phyloP scores from a whole-genome alignment of 2,888 invertebrate genomes.

The Monoplex corrugatus region DNA sequence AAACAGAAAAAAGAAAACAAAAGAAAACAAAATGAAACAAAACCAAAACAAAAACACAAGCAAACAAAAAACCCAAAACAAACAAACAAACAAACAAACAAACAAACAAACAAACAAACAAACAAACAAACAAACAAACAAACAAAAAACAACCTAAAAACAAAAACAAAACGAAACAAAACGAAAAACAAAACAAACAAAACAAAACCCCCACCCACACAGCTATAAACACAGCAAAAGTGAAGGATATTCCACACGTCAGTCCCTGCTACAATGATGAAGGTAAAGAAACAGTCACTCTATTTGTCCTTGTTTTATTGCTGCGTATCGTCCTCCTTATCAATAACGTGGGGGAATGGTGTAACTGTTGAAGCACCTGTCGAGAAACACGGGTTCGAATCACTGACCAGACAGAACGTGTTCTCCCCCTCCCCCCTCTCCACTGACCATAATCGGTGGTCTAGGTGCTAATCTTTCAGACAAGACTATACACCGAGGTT shows the following conservation, averaged over 20 bases:
- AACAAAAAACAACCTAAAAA: neutral
- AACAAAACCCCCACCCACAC: neutral
- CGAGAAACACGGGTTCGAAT: too few species aligned
- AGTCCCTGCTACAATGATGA: too few species aligned
- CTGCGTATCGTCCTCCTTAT: too few species aligned
- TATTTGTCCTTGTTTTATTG: neutral
- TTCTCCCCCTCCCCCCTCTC: too few species aligned
- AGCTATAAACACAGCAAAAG: neutral
- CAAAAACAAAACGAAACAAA: neutral
- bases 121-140: neutral
- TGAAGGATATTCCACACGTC: too few species aligned
- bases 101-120: neutral
- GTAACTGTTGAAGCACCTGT: too few species aligned
- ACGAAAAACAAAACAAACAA: neutral
- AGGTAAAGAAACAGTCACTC: neutral
- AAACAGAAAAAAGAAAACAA: neutral
- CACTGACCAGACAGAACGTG: too few species aligned
- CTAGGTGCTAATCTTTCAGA: too few species aligned
- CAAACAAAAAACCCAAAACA: neutral
- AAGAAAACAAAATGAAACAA: neutral
- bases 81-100: neutral
- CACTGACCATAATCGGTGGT: too few species aligned
- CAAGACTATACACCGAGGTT: too few species aligned
- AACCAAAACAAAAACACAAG: neutral
- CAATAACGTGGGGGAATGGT: too few species aligned